Base-by-base conservation (phyloP, 2,113 vertebrate species). In the Andinoacara biseriatus region DNA sequence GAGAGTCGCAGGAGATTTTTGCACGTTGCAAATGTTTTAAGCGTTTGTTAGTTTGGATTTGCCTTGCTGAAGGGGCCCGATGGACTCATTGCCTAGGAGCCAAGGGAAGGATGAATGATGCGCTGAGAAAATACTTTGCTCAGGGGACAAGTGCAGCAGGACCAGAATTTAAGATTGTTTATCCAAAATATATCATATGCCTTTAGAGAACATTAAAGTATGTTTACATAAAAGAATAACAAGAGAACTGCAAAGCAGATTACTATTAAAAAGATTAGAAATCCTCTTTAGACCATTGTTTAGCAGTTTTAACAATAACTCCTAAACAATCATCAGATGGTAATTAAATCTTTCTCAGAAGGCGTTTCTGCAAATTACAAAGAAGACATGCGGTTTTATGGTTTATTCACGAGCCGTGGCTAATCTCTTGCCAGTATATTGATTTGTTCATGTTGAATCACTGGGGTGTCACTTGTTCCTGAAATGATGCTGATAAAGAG, bases 41-140 rank as follows among this genome's bases (percentile, higher is more conserved):
- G 74, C 85, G 86, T 86, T 69, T 87, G 77, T 81, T 33, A 56
- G 57, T 56, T 57, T 31, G 24, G 8, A 22, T 17, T 49, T 78
- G 63, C 76, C 60, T 38, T 24, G 43, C 35, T 5, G 2, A 65
- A 11, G 33, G 24, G 9, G 6, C 57, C 76, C 10, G 1, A 7
- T 1, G 59, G 76, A 83, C 69, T 52, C 17, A 9, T 83, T 77
- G 74, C 76, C 65, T 1, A 18, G 18, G 35, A 58, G 58, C 58
- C 49, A 3, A 18, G 60, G 58, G 15, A 58, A 80, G 75, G 67
- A 59, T 54, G 4, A 65, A 54, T 65, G 75, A 62, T 81, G 13
- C 52, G 1, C 11, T 33, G 18, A 76, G 46, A 74, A 81, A 58
- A 83, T 74, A 83, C 5, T n/a, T 33, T 13, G 2, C 81, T 59